phyloP scores from a whole-genome alignment of 2,797 vertebrate species.

The Hippocampus kuda region DNA sequence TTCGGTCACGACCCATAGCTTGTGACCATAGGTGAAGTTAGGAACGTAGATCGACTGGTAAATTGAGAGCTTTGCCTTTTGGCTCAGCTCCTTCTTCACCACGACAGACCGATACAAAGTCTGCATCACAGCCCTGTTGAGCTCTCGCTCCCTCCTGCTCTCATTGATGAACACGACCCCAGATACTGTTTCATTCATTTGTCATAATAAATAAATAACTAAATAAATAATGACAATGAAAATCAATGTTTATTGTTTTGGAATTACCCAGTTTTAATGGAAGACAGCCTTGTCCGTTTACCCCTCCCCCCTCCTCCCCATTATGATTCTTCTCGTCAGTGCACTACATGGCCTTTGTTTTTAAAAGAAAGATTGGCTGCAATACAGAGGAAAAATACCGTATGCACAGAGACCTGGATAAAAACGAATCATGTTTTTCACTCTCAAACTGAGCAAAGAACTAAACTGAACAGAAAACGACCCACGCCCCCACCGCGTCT shows the following conservation, averaged over 20 bases:
- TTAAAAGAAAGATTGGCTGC: constrained; percentile 43
- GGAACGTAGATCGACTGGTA: too few species aligned
- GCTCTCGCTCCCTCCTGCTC: too few species aligned
- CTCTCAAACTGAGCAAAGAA: constrained; percentile 52
- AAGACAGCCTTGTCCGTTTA: not conserved
- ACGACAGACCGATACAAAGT: too few species aligned
- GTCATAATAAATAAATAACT: not conserved
- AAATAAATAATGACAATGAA: not conserved
- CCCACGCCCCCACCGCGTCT: constrained; percentile 14
- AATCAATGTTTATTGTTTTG: constrained; percentile 6
- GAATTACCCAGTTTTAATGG: not conserved
- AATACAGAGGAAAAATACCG: constrained; percentile 44
- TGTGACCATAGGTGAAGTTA: too few species aligned
- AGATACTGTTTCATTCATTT: not conserved
- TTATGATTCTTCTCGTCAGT: too few species aligned
- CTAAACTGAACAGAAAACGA: constrained; percentile 41
- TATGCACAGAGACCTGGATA: constrained; percentile 54
- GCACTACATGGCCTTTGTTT: not conserved
- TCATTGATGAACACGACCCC: too few species aligned
- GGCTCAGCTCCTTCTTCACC: too few species aligned
- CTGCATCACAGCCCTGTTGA: too few species aligned
- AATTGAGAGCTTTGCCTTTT: too few species aligned
- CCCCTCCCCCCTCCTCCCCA: too few species aligned
- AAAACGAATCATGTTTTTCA: constrained; percentile 68
- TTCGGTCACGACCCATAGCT: too few species aligned